These are phyloP conservation scores for Rhagologus leucostigma DNA, from an alignment of 2,113 vertebrate species.

Conservation along the genomic window DNA sequence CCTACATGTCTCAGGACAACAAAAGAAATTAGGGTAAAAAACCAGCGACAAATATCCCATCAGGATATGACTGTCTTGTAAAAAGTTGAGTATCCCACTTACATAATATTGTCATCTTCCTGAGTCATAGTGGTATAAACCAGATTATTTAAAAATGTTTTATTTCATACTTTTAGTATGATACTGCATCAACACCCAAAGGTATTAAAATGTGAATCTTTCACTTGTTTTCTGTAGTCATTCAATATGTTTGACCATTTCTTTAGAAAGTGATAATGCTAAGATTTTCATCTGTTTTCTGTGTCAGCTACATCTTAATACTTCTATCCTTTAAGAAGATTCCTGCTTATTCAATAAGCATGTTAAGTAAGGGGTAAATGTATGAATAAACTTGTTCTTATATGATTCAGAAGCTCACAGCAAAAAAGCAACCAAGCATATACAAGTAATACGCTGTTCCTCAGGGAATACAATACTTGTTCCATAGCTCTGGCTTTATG, in stretches of 20 bases:
- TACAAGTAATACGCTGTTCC: slow-evolving; percentile 31
- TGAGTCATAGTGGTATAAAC: background rate
- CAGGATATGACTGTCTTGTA: background rate
- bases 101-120: background rate
- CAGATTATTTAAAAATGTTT: background rate
- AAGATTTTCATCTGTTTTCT: slow-evolving; percentile 35
- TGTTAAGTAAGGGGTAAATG: slow-evolving; percentile 46
- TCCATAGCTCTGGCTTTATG: slow-evolving; percentile 48
- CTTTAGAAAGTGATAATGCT: slow-evolving; percentile 57
- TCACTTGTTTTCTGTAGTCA: background rate
- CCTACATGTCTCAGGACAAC: background rate
- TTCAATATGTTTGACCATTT: background rate
- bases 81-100: background rate
- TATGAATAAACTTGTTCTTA: slow-evolving; percentile 42
- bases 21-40: background rate
- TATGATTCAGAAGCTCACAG: slow-evolving; percentile 45
- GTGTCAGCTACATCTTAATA: slow-evolving; percentile 52
- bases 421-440: slow-evolving; percentile 45
- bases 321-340: slow-evolving; percentile 12
- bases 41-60: background rate
- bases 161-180: background rate
- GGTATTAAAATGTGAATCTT: background rate
- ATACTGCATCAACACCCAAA: background rate
- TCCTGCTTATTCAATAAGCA: slow-evolving; percentile 24
- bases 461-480: slow-evolving; percentile 43